These are phyloP conservation scores for Sylvietta virens DNA, from an alignment of 2,113 vertebrate genomes.

Conservation along the genomic window DNA sequence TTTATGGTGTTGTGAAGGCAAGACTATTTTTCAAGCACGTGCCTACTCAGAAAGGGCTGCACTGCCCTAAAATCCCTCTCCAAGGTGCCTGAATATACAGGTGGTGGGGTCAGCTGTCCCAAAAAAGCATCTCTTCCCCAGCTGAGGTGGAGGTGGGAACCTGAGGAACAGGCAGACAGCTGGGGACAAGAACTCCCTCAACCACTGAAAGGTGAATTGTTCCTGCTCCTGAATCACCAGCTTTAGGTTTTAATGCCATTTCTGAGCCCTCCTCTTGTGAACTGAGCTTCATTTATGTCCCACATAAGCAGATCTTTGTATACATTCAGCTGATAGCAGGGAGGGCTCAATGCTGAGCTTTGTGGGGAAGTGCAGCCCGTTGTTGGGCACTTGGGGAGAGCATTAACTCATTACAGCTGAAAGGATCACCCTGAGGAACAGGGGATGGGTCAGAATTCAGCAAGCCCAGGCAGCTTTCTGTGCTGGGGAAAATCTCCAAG, in stretches of 20 bases:
- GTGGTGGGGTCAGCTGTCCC: not conserved
- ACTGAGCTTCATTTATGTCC: not conserved
- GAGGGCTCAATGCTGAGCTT: not conserved
- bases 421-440: not conserved
- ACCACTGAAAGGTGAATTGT: not conserved
- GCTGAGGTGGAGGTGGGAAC: not conserved
- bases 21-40: not conserved
- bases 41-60: not conserved
- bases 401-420: not conserved
- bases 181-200: not conserved
- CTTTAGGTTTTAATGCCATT: constrained; percentile 8
- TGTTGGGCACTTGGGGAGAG: not conserved
- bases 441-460: not conserved
- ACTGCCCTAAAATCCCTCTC: not conserved
- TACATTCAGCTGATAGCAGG: not conserved
- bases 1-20: not conserved
- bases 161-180: not conserved
- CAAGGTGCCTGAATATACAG: not conserved
- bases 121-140: not conserved
- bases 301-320: constrained; percentile 13
- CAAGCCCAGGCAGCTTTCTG: not conserved
- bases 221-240: not conserved
- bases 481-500: not conserved
- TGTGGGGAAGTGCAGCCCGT: not conserved
- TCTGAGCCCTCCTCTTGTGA: not conserved